These are phyloP conservation scores for Mungos mungo DNA, from an alignment of 2,113 vertebrate genomes.

Conservation along the genomic window DNA sequence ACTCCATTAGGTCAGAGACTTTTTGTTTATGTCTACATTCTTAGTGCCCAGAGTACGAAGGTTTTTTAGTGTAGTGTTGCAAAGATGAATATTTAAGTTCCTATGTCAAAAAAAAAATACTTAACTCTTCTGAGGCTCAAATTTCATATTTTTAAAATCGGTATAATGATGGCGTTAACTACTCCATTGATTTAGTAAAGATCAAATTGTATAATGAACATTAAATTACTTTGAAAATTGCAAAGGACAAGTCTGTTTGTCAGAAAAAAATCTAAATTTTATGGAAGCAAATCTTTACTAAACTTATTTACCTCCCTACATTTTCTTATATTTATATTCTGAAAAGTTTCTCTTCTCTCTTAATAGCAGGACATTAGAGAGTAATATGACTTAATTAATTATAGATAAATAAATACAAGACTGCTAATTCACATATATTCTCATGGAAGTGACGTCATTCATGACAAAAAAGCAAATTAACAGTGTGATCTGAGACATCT, in stretches of 20 bases:
- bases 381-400: conserved; percentile 6
- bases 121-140: conserved; percentile 10
- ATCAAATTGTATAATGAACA: conserved; percentile 22
- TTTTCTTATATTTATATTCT: conserved; percentile 7
- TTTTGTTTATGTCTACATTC: background rate
- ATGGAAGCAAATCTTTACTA: conserved; percentile 9
- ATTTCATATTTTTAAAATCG: conserved; percentile 52
- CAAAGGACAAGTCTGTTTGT: background rate
- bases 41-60: background rate
- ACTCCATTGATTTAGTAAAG: conserved; percentile 30
- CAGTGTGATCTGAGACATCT: background rate
- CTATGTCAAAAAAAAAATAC: conserved; percentile 33
- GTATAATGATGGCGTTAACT: conserved; percentile 34
- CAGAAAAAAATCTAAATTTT: conserved; percentile 11
- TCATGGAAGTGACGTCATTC: background rate
- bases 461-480: conserved; percentile 46
- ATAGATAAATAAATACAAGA: background rate
- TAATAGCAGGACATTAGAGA: background rate
- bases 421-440: background rate
- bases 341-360: background rate
- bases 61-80: background rate
- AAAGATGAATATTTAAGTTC: conserved; percentile 64
- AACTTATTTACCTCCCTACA: background rate
- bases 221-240: conserved; percentile 23
- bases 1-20: background rate